Conservation (phyloP, 2,888 invertebrate species). For the Agrochola lychnidis region DNA sequence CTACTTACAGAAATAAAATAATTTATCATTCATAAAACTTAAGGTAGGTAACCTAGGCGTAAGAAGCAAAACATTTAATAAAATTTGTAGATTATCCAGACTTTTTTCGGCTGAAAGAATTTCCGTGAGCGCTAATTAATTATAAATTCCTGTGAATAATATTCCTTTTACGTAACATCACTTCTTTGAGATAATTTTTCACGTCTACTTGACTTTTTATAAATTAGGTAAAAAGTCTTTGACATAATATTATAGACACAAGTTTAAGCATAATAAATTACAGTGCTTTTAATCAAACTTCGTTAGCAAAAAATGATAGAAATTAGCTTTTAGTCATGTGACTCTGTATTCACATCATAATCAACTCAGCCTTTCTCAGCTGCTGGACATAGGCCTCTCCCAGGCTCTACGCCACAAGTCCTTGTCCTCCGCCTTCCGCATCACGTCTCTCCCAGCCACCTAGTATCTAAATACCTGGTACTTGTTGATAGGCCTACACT, state of each 20-base stretch:
- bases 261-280: background rate
- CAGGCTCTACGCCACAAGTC: background rate
- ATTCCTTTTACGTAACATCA: constrained; percentile 30
- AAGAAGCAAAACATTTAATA: constrained; percentile 13
- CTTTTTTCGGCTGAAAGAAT: constrained; percentile 25
- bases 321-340: background rate
- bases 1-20: no score
- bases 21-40: no score
- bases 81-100: constrained; percentile 28
- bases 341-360: background rate
- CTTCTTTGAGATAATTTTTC: constrained; percentile 29
- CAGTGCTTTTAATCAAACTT: background rate
- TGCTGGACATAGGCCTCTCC: background rate
- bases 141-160: constrained; percentile 45
- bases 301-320: background rate
- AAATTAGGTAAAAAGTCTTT: constrained; percentile 1
- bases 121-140: constrained; percentile 51
- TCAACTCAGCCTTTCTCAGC: background rate
- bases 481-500: no score
- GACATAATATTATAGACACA: background rate
- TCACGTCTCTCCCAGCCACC: no score
- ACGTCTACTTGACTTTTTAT: background rate
- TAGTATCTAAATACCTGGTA: no score
- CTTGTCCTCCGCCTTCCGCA: no score
- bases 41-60: background rate